A percentile compares a stretch with the other conserved stretches of the same genome.
phyloP scores from a whole-genome alignment of 2,888 invertebrate genomes.

The Tinea trinotella region DNA sequence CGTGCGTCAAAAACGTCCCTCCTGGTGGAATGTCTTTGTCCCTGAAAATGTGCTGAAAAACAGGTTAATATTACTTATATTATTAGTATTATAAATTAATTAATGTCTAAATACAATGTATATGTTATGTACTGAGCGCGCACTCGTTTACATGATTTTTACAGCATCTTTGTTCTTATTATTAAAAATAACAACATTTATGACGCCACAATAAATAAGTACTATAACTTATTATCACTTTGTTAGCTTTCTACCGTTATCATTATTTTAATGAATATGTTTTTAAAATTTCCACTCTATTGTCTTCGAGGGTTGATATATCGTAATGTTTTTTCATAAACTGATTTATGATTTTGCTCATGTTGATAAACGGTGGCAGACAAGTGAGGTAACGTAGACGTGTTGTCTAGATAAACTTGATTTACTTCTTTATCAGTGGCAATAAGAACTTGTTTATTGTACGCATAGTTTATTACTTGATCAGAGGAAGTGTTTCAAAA shows the following conservation, averaged over 20 bases:
- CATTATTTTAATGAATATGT: not conserved
- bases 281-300: slow-evolving; percentile 4
- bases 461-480: not conserved
- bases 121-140: not conserved
- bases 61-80: slow-evolving; percentile 60
- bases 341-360: slow-evolving; percentile 49
- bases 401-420: slow-evolving; percentile 15
- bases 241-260: slow-evolving; percentile 13
- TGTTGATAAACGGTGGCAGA: slow-evolving; percentile 45
- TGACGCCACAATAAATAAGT: slow-evolving; percentile 10
- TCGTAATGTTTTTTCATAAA: slow-evolving; percentile 29
- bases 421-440: slow-evolving; percentile 5
- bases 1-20: slow-evolving; percentile 80
- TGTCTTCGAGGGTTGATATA: slow-evolving; percentile 6
- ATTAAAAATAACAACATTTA: not conserved
- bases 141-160: not conserved
- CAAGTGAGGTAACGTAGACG: slow-evolving; percentile 20
- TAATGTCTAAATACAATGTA: slow-evolving; percentile 10
- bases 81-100: not conserved
- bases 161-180: slow-evolving; percentile 1
- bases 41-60: slow-evolving; percentile 80
- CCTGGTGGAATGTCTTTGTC: slow-evolving; percentile 92
- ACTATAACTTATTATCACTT: slow-evolving; percentile 1
- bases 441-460: slow-evolving; percentile 3
- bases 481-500: not conserved